Base-by-base conservation (phyloP, 2,797 vertebrate species). In the Sebastes oblongus region DNA sequence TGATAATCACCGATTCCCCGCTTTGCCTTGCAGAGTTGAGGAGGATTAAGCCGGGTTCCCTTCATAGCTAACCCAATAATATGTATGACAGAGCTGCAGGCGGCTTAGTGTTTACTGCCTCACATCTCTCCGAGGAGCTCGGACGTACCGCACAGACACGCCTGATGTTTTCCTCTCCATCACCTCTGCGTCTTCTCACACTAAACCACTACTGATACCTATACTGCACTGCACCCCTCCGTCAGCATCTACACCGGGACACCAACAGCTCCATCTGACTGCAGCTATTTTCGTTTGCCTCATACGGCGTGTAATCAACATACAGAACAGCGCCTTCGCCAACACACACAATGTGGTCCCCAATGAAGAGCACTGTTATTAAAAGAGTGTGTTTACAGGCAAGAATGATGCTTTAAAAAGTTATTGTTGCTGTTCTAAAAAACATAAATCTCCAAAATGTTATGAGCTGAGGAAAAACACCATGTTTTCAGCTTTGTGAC, bases 41-140 rank as follows among this genome's bases (percentile, higher is more conserved):
- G 87, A 91, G 90, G 90, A 94, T 95, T 94, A 95, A 83, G 66
- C 86, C 6, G 75, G 74, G 75, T 81, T 91, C 66, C 77, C 91
- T 86, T 88, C 84, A 80, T 72, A 71, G 89, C 88, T 80, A 84
- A 91, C 84, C 88, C 88, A 89, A 86, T 91, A 87, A 91, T 90
- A 87, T 91, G 91, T 91, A 89, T 91, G 93, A 93, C 90, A 89
- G 88, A 77, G 91, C 92, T 88, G 85, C 85, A 77, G 89, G 91
- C 88, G n/a, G 88, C 90, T 94, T 81, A 88, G 62, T 91, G 90
- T 93, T 92, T 92, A 85, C 90, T 60, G 89, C 86, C 86, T 90
- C 86, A 59, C 84, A 79, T 90, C 82, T 88, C 90, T 89, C 78
- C 1, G 75, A 88, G 82, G 83, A 88, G 86, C 77, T 69, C 54